These are phyloP conservation scores for Paguma larvata DNA, from an alignment of 2,797 vertebrate species.

Conservation along the genomic window DNA sequence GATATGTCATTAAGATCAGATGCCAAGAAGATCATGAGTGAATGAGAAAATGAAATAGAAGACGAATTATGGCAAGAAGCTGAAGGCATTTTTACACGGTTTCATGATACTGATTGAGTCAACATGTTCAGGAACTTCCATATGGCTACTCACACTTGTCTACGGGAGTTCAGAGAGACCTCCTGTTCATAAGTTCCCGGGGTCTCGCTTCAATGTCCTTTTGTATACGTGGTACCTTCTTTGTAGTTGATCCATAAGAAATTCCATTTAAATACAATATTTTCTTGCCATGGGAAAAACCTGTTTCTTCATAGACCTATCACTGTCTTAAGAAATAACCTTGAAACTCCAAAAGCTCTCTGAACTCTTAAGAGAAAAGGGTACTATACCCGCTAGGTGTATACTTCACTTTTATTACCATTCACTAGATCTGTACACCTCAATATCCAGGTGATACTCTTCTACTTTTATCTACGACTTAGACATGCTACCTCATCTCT, in stretches of 20 bases:
- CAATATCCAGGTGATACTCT: neutral
- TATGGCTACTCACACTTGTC: neutral
- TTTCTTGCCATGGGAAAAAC: neutral
- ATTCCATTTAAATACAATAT: neutral
- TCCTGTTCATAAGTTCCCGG: neutral
- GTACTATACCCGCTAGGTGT: accelerated
- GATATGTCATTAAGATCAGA: neutral
- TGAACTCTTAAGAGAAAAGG: neutral
- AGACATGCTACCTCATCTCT: neutral
- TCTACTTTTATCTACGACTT: too few species aligned
- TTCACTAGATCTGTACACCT: neutral
- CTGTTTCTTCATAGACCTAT: neutral
- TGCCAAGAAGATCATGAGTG: neutral
- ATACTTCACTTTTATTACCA: neutral
- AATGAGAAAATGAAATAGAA: neutral
- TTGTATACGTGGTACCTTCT: accelerated
- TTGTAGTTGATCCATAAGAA: neutral
- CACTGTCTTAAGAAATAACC: neutral
- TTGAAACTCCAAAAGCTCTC: neutral
- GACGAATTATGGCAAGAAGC: neutral
- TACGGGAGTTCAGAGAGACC: neutral
- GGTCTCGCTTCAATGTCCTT: neutral
- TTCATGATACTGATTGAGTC: neutral
- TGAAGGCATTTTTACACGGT: neutral
- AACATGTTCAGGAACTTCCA: neutral